Evolutionary conservation across 2,888 invertebrate species (phyloP), one percentile per base, ranked within the genome.

Genomic region (Resseliella maxima): DNA sequence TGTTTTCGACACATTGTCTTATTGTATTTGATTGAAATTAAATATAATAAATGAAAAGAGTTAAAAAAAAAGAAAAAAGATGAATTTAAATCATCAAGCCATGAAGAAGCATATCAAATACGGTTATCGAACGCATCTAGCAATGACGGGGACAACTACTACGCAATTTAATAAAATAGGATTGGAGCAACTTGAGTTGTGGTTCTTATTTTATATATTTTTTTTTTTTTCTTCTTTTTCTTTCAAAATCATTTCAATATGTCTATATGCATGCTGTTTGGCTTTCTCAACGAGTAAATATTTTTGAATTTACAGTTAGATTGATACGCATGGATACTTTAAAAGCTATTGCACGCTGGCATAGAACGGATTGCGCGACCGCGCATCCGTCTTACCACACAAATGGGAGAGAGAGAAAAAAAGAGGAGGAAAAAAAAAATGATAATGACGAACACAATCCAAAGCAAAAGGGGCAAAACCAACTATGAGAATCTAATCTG

Each of bases 251-350:
- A 59, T 59, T 59, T 24, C 59, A 59, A 50, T 15, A n/a, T n/a
- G n/a, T n/a, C n/a, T n/a, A n/a, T n/a, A n/a, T n/a, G n/a, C n/a
- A 24, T 24, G 59, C 24, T 24, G 59, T 59, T n/a, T 59, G 59
- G 59, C 59, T 59, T 59, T 59, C 59, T 59, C 24, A 24, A n/a
- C 24, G 59, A 50, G 59, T 24, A 59, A 59, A 59, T 59, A 24
- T 72, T 72, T 35, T 36, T 72, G 59, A 59, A 72, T 83, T 38
- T 83, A 83, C 83, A 83, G 83, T 83, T 83, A 83, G 21, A 36
- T 83, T 38, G 83, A 38, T 38, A 83, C 83, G 83, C 83, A 83
- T 83, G 83, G 83, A 83, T 83, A n/a, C 83, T 83, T 24, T 6
- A 6, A 3, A 54, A n/a, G 24, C 18, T 6, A 18, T 18, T 54